These are phyloP conservation scores for Microdon myrmicae DNA, from an alignment of 2,888 invertebrate species.

Conservation along the genomic window DNA sequence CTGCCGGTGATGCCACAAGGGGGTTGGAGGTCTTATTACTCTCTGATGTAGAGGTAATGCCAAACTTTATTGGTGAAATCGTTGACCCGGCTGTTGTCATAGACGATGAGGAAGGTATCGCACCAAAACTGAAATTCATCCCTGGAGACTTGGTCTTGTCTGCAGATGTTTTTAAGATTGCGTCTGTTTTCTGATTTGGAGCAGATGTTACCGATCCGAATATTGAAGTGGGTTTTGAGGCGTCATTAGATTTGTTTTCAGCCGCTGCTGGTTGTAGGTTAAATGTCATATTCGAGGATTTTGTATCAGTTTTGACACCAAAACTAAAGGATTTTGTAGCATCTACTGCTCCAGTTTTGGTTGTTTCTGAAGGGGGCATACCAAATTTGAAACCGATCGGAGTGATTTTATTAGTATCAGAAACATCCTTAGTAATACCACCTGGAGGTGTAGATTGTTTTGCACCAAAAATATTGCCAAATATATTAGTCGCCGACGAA, in stretches of 20 bases:
- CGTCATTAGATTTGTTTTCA: conserved; percentile 31
- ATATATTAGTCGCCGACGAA: conserved; percentile 6
- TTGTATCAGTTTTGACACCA: conserved; percentile 32
- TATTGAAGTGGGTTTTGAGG: conserved; percentile 40
- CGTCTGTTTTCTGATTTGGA: conserved; percentile 18
- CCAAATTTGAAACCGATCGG: conserved; percentile 54
- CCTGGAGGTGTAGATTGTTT: conserved; percentile 25
- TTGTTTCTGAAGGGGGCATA: conserved; percentile 18
- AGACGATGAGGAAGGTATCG: conserved; percentile 24
- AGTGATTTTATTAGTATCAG: conserved; percentile 33
- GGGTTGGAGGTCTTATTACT: too few relatives aligned
- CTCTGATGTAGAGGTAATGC: conserved; percentile 14
- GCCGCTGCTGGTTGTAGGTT: conserved; percentile 40
- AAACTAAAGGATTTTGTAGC: conserved; percentile 36
- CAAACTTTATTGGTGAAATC: conserved; percentile 21
- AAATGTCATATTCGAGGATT: conserved; percentile 51
- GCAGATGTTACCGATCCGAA: conserved; percentile 37
- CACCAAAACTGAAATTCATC: conserved; percentile 44
- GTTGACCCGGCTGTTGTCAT: conserved; percentile 9
- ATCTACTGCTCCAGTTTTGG: conserved; percentile 23
- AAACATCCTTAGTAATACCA: conserved; percentile 39
- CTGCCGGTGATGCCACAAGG: too few relatives aligned
- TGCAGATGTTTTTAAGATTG: conserved; percentile 11
- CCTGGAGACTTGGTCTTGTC: conserved; percentile 8
- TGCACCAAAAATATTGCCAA: conserved; percentile 47